Conservation (phyloP, 1,140 invertebrate genomes). For the Temnothorax longispinosus region DNA sequence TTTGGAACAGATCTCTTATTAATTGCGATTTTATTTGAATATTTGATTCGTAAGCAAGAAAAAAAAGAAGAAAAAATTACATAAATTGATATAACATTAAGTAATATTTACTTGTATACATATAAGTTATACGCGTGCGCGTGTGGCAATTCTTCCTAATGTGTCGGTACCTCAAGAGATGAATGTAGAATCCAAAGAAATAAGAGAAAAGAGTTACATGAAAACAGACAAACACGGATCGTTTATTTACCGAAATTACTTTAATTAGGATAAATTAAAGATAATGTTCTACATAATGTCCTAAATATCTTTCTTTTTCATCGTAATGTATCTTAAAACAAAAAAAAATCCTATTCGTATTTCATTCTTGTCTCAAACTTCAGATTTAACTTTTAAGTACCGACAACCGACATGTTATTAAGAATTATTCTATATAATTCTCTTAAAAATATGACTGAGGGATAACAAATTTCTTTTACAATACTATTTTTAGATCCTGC, state of each 20-base stretch:
- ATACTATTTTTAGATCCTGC: background rate
- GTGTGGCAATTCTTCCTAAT: background rate
- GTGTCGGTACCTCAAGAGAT: background rate
- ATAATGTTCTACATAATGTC: background rate
- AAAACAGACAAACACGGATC: background rate
- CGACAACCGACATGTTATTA: background rate
- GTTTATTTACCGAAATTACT: background rate
- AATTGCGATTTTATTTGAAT: background rate
- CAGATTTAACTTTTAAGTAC: background rate
- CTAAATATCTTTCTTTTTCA: background rate
- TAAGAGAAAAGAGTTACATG: background rate
- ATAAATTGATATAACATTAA: constrained; percentile 8
- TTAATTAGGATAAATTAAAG: background rate
- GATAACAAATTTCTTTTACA: constrained; percentile 7
- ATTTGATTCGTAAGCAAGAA: background rate
- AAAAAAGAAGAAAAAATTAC: constrained; percentile 2
- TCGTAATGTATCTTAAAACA: background rate
- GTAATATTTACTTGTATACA: background rate
- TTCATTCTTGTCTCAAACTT: background rate
- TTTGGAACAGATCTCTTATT: background rate
- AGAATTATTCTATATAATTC: background rate
- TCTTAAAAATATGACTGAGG: constrained; percentile 8
- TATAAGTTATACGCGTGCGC: background rate
- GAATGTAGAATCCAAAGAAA: background rate
- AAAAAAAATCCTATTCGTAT: background rate